phyloP scores from a whole-genome alignment of 1,140 invertebrate species.

The Drosophila eugracilis region DNA sequence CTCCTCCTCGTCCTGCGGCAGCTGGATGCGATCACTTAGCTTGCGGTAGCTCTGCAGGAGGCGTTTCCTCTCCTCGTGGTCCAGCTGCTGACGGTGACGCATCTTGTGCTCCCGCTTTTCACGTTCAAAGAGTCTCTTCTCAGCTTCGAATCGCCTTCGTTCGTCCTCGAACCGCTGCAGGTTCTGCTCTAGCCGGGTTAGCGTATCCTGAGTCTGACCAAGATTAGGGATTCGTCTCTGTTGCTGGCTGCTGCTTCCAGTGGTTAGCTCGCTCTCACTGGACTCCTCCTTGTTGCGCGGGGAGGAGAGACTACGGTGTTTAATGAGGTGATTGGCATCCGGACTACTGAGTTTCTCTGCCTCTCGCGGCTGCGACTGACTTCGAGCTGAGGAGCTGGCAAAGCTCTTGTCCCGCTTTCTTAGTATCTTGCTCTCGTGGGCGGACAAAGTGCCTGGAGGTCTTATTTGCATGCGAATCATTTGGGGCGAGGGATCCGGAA shows the following conservation, averaged over 20 bases:
- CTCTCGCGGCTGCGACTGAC: constrained; percentile 85
- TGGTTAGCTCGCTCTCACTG: constrained; percentile 74
- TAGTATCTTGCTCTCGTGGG: constrained; percentile 83
- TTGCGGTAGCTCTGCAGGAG: constrained; percentile 79
- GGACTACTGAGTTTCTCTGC: constrained; percentile 74
- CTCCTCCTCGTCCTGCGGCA: constrained; percentile 76
- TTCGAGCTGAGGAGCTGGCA: constrained; percentile 69
- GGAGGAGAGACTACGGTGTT: constrained; percentile 79
- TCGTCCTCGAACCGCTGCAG: constrained; percentile 81
- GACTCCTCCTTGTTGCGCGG: constrained; percentile 80
- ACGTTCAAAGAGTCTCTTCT: constrained; percentile 77
- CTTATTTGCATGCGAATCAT: constrained; percentile 77
- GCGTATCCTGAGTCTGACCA: constrained; percentile 40
- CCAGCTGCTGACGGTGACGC: constrained; percentile 74
- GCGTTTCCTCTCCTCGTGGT: constrained; percentile 77
- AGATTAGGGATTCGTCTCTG: neutral
- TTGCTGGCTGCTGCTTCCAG: constrained; percentile 36
- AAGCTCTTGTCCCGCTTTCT: constrained; percentile 74
- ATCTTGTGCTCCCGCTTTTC: constrained; percentile 83
- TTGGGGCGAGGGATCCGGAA: constrained; percentile 48
- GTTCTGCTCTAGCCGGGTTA: constrained; percentile 75
- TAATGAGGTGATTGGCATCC: constrained; percentile 70
- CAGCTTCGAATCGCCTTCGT: constrained; percentile 78
- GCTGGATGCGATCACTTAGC: constrained; percentile 77
- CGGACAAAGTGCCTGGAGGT: constrained; percentile 67